Evolutionary conservation across 2,113 vertebrate species (phyloP), one percentile per base, ranked within the genome.

Genomic region (Cebus imitator): DNA sequence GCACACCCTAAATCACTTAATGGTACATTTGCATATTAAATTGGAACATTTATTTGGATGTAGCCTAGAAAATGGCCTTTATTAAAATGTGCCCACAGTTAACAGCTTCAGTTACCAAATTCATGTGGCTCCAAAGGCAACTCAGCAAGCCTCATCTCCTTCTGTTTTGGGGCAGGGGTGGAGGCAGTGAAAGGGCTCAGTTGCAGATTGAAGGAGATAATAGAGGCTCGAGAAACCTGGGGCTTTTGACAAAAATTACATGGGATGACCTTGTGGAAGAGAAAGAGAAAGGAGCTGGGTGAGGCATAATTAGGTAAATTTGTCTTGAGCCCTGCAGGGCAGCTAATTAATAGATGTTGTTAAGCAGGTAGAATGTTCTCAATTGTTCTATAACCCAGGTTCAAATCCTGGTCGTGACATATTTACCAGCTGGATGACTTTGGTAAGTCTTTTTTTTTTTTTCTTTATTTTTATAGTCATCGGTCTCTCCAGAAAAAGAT

Each of bases 11-110:
- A 95, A 97, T 95, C 94, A 96, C 78, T 48, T 76, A 91, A 91
- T 61, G 58, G 87, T 23, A 8, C 48, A 95, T 97, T 97, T 98
- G 95, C 95, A 96, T 98, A 96, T 95, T 97, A 97, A 92, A 98
- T 94, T 90, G 81, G 96, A 95, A 95, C 93, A 83, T 87, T 94
- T 91, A 78, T 87, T 35, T 90, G 82, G 85, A 88, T 40, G 48
- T 37, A 75, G 80, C 85, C 84, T 90, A 96, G 90, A 92, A 97
- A 97, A 93, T 45, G 30, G 61, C 72, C 91, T 93, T 92, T 87
- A 92, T 98, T 97, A 95, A 93, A 96, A 92, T 81, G 30, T 89
- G 52, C 84, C 87, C 50, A 78, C 55, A 61, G 93, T 97, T 95
- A 96, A 97, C 89, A 37, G 92, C 97, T 96, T 86, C 83, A 92